Percentiles rank a stretch among this genome's conserved stretches.
Conservation (phyloP, 2,113 vertebrate genomes). For the Erpornis zantholeuca region DNA sequence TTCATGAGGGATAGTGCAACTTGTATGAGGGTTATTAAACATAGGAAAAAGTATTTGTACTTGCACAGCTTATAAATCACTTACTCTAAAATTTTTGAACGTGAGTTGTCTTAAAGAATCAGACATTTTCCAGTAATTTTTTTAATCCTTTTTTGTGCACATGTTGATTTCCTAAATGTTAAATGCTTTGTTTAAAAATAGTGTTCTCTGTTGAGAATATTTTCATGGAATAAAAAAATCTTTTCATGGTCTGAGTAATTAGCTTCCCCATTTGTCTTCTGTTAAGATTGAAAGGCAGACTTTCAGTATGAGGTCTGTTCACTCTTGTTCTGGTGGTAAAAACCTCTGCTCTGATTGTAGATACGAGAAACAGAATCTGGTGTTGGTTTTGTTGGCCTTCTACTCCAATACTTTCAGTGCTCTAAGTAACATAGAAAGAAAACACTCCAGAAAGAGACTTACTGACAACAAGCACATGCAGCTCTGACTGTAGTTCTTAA, state of each 20-base stretch:
- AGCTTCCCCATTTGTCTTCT: conserved; percentile 48
- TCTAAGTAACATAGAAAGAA: neutral
- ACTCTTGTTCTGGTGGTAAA: no score
- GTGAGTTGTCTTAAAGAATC: conserved; percentile 71
- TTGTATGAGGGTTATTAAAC: conserved; percentile 65
- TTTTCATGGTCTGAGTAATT: conserved; percentile 71
- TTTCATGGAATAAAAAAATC: conserved; percentile 88
- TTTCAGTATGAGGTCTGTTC: neutral
- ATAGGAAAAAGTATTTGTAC: conserved; percentile 71
- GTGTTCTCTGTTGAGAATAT: conserved; percentile 86
- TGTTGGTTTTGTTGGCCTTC: neutral
- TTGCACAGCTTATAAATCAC: conserved; percentile 73
- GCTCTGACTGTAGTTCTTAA: neutral
- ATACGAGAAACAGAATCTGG: neutral
- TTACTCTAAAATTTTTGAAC: conserved; percentile 70
- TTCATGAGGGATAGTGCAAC: conserved; percentile 68
- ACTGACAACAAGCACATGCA: neutral
- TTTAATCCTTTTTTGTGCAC: conserved; percentile 81
- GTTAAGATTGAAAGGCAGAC: neutral
- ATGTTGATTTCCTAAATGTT: conserved; percentile 85
- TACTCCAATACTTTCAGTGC: neutral
- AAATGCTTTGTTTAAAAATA: conserved; percentile 83
- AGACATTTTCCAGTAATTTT: conserved; percentile 78
- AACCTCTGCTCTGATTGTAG: neutral
- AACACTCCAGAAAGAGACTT: neutral